Evolutionary conservation across 1,140 invertebrate species (phyloP).

Genomic region (Pollicipes pollicipes): DNA sequence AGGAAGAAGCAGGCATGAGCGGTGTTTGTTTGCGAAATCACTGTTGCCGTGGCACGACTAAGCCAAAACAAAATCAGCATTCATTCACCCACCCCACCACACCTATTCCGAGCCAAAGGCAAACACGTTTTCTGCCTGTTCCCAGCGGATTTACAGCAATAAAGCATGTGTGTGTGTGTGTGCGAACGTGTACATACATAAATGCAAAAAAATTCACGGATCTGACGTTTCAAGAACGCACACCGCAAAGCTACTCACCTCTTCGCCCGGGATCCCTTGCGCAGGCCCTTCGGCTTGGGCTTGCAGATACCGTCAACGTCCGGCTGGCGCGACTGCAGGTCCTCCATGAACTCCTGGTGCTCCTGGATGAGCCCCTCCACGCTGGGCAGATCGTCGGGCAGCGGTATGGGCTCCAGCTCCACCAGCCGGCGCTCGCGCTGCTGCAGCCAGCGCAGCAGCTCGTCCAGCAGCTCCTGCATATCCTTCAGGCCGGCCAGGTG

Average conservation of each 20-base stretch:
- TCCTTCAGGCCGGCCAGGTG: constrained; percentile 36
- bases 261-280: background rate
- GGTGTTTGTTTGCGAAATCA: too few species aligned
- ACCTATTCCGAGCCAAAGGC: too few species aligned
- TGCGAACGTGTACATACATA: too few species aligned
- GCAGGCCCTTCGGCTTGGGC: constrained; percentile 19
- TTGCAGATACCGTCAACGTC: constrained; percentile 82
- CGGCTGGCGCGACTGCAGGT: constrained; percentile 60
- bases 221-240: too few species aligned
- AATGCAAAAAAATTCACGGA: too few species aligned
- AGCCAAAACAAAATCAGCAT: too few species aligned
- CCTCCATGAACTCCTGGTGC: constrained; percentile 84
- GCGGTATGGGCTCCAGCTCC: constrained; percentile 58
- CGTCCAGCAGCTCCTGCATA: constrained; percentile 55
- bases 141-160: too few species aligned
- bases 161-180: too few species aligned
- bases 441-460: constrained; percentile 77
- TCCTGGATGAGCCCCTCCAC: constrained; percentile 76
- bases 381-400: constrained; percentile 75
- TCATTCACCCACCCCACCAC: too few species aligned
- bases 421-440: constrained; percentile 55
- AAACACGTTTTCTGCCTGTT: too few species aligned
- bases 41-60: too few species aligned
- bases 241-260: background rate
- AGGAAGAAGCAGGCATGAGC: too few species aligned